Conservation (phyloP, 2,797 vertebrate genomes). For the Tragelaphus oryx region DNA sequence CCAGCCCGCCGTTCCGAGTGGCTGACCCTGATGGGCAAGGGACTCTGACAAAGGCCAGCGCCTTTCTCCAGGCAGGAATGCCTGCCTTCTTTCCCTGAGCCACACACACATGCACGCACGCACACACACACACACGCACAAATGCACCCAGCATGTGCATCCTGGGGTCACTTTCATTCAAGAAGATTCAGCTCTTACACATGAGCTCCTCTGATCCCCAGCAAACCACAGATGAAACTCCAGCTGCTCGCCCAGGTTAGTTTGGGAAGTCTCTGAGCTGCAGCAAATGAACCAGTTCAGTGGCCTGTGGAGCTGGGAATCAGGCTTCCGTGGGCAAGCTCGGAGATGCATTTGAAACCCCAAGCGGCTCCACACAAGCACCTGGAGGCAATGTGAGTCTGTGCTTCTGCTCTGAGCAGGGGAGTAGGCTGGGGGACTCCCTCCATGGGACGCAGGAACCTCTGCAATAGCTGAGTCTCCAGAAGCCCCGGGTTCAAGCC, state of each 20-base stretch:
- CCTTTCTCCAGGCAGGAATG: neutral
- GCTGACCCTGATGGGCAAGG: neutral
- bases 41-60: neutral
- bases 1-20: neutral
- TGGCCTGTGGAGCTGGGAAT: fast-evolving
- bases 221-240: neutral
- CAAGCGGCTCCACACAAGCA: neutral
- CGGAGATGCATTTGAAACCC: fast-evolving
- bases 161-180: neutral
- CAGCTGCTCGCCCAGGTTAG: neutral
- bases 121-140: fast-evolving
- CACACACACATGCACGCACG: too few relatives aligned
- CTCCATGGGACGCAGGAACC: fast-evolving
- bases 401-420: neutral
- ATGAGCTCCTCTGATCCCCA: fast-evolving
- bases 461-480: neutral
- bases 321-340: fast-evolving
- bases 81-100: neutral
- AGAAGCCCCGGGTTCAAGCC: neutral
- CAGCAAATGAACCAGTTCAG: neutral
- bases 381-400: neutral
- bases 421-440: neutral
- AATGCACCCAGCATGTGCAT: fast-evolving
- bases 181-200: neutral
- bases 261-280: neutral